Conservation (phyloP, 2,888 invertebrate species). For the Erebia aethiops region DNA sequence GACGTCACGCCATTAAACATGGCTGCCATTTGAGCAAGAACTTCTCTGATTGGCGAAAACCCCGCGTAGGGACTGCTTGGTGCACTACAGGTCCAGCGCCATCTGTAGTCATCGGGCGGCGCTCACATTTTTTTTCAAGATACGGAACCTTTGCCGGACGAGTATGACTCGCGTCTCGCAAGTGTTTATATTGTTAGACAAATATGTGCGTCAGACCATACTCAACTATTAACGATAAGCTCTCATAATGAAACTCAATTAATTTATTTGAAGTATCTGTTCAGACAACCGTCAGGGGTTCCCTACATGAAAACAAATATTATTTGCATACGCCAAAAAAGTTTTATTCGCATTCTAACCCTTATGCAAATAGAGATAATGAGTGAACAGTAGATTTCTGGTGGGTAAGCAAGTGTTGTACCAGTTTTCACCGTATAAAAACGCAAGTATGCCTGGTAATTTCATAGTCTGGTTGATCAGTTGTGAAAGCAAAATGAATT, state of each 20-base stretch:
- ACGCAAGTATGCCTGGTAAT: neutral
- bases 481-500: slow-evolving; percentile 49
- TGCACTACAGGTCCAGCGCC: too few relatives aligned
- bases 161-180: too few relatives aligned
- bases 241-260: neutral
- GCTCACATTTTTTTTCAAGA: too few relatives aligned
- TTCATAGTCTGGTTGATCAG: neutral
- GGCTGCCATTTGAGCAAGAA: too few relatives aligned
- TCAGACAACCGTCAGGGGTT: neutral
- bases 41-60: too few relatives aligned
- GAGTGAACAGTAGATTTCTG: neutral
- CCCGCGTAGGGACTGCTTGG: too few relatives aligned
- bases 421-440: slow-evolving; percentile 22
- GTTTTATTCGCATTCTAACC: neutral
- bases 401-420: slow-evolving; percentile 7
- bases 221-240: neutral
- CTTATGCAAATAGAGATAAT: neutral
- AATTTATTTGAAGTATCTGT: neutral
- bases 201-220: slow-evolving; percentile 1
- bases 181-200: neutral
- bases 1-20: too few relatives aligned
- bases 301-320: neutral
- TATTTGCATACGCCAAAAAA: neutral
- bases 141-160: too few relatives aligned
- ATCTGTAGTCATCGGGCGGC: too few relatives aligned